Evolutionary conservation across 1,140 invertebrate genomes (phyloP), one percentile per base, ranked within the genome.

Genomic region (Cyrtorhinus lividipennis): DNA sequence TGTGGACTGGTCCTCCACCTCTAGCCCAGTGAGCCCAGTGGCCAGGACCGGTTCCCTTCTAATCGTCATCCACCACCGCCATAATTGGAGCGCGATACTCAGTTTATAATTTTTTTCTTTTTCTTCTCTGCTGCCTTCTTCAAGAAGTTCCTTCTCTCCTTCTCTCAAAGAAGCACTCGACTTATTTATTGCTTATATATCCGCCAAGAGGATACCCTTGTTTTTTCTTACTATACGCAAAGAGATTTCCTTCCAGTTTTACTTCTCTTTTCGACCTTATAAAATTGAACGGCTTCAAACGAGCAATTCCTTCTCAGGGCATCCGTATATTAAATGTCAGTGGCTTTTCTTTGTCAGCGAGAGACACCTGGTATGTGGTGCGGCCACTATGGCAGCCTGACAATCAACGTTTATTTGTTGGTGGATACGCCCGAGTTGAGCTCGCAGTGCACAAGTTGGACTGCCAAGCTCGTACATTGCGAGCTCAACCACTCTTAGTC

Each of bases 11-110:
- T 38, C 30, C 30, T 38, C 30, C n/a, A n/a, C n/a, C n/a, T n/a
- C n/a, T n/a, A n/a, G n/a, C n/a, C n/a, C n/a, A n/a, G n/a, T n/a
- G n/a, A n/a, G n/a, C n/a, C n/a, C n/a, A n/a, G 38, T n/a, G 38
- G 8, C 38, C 38, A 44, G 18, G 48, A 53, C 48, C 20, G 48
- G 48, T 53, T 53, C 20, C 48, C 48, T 12, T 53, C 48, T 53
- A 53, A 53, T 53, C 48, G 48, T 53, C 48, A 53, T 15, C 48
- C 48, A 53, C 48, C 48, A 53, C 48, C 48, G 48, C 48, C 48
- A 53, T 53, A 53, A 53, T 53, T 53, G 48, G 48, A 53, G 48
- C 48, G 48, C 48, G 48, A 53, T 53, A 53, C 48, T 53, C 48
- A 53, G 20, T 53, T 53, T 53, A 53, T 53, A 53, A 53, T 53